Base-by-base conservation (phyloP, 2,888 invertebrate genomes). In the Iphiclides podalirius region DNA sequence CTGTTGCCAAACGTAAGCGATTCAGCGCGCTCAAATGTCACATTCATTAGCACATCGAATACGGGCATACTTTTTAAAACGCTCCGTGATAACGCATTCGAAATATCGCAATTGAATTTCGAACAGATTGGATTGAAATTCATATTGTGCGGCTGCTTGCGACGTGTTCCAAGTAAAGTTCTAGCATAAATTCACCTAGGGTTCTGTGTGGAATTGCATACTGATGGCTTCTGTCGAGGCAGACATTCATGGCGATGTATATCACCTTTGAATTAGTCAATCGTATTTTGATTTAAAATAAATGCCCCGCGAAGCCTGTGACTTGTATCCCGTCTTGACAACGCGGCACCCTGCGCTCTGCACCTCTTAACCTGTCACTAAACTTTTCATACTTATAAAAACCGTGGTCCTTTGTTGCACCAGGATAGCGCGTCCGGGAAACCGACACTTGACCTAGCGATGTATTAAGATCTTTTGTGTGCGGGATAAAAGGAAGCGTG, bases 371-470 rank as follows among this genome's bases (percentile, higher is more conserved):
- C 70, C 68, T 75, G 75, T 76, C 80, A 79, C 74, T 66, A 67
- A 69, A 71, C 61, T 69, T 67, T 64, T 69, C 58, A 67, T 67
- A 62, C 57, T 39, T 60, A 66, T 64, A 74, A 80, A 79, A 81
- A 79, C 44, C 50, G 16, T 49, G 49, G 53, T 59, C 80, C 76
- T 78, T 86, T 86, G 83, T 85, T 73, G n/a, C n/a, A 36, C 35
- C 58, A 53, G 63, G 61, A 66, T 66, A 61, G 60, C 69, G 72
- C 80, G 82, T 85, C 86, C 87, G 85, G 86, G 85, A 84, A 73
- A 73, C 78, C 71, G 70, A 75, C 84, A 80, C 86, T 87, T 87
- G 87, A 88, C 87, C 87, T 78, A 77, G 72, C 79, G 64, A 69
- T 76, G 73, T 76, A 77, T 85, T 81, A 79, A 79, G 80, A 76